These are phyloP conservation scores for Lasiommata megera DNA, from an alignment of 2,888 invertebrate genomes.

Conservation along the genomic window DNA sequence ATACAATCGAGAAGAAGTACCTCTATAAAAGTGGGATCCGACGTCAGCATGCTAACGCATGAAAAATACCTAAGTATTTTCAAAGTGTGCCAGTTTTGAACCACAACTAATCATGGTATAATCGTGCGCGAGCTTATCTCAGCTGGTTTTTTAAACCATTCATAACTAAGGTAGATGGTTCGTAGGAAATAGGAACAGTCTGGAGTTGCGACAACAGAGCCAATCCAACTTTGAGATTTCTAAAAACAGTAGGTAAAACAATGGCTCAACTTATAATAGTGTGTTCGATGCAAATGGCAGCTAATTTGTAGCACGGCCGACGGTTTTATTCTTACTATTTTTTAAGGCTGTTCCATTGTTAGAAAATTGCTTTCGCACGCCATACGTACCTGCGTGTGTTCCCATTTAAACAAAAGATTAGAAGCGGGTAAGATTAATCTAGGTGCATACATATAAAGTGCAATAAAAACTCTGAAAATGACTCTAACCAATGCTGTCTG, in stretches of 20 bases:
- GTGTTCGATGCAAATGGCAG: conserved; percentile 77
- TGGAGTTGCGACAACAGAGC: conserved; percentile 37
- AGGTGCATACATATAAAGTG: no score
- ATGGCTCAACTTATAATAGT: conserved; percentile 76
- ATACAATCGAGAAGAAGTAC: no score
- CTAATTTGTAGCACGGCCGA: conserved; percentile 69
- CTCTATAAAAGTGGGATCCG: no score
- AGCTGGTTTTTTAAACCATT: no score
- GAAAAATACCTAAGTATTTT: no score
- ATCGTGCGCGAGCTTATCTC: no score
- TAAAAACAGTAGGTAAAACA: conserved; percentile 70
- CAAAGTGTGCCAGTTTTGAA: no score
- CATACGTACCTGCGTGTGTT: neutral
- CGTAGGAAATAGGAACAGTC: neutral
- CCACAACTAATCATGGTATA: no score
- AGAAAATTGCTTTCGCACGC: conserved; percentile 9
- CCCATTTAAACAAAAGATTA: neutral
- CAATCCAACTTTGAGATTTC: conserved; percentile 58
- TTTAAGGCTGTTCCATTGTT: conserved; percentile 58
- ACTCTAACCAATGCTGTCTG: no score
- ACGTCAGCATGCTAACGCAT: no score
- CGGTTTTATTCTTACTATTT: conserved; percentile 61
- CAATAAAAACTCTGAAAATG: no score
- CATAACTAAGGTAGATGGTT: no score
- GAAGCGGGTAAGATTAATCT: neutral